A percentile compares a stretch with the other conserved stretches of the same genome.
Conservation (phyloP, 2,888 invertebrate species). For the Drosophila ezoana region DNA sequence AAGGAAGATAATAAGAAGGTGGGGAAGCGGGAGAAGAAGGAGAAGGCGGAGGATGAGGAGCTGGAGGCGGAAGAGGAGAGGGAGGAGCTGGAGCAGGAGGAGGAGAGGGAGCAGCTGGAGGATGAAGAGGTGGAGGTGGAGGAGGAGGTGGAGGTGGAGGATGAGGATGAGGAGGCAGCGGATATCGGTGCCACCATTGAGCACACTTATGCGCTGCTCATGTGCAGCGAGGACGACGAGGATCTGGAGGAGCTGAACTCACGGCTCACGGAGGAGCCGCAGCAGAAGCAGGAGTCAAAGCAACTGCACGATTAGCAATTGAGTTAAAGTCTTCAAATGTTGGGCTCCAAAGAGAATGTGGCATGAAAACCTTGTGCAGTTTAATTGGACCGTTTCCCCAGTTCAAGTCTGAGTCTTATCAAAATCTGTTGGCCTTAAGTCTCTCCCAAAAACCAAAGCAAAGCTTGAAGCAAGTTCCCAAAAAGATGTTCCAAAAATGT, state of each 20-base stretch:
- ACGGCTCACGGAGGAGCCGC: background rate
- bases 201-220: constrained; percentile 25
- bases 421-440: too few relatives aligned
- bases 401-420: too few relatives aligned
- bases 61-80: background rate
- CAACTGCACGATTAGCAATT: background rate
- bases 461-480: too few relatives aligned
- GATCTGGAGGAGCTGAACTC: constrained; percentile 2
- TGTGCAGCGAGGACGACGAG: constrained; percentile 48
- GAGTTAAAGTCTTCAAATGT: background rate
- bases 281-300: background rate
- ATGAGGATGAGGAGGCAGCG: background rate
- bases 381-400: too few relatives aligned
- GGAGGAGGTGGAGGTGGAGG: too few relatives aligned
- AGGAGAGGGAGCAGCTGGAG: background rate
- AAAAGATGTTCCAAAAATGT: too few relatives aligned
- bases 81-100: background rate
- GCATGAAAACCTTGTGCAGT: too few relatives aligned
- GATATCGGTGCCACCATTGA: background rate
- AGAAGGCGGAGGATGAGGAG: background rate
- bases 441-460: too few relatives aligned
- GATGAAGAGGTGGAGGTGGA: constrained; percentile 11
- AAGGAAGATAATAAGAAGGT: background rate
- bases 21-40: background rate
- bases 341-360: too few relatives aligned